Base-by-base conservation (phyloP, 2,888 invertebrate species). In the Scaptomyza tumidula region DNA sequence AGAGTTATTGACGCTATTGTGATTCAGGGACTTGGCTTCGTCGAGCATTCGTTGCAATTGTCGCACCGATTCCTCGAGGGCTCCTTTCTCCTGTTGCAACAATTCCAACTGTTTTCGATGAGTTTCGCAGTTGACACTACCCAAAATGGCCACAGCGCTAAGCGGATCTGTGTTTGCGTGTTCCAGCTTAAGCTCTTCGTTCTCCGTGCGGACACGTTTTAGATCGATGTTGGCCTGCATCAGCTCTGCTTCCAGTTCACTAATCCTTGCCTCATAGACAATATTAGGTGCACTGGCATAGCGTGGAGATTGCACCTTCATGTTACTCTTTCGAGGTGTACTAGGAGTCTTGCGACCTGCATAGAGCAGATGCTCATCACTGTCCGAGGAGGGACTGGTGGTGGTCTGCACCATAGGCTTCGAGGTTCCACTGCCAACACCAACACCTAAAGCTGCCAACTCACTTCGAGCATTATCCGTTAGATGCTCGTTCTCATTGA, bases 231-330 rank as follows among this genome's bases (percentile, higher is more conserved):
- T 95, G 0, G 95, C 92, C 89, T 97, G 97, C 7, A 96, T 95
- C 46, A 97, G 91, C 83, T 97, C 97, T 0, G 97, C 97, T 89
- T 97, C 97, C 61, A 97, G 90, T 86, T 97, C 97, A 3, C 96
- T 95, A 56, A 97, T 97, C 70, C 96, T 94, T 0, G 97, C 97
- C 90, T 97, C 97, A 88, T 96, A 96, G 24, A 97, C 95, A 64
- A 97, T 96, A 75, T 94, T 95, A 0, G 97, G 96, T 0, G 96
- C 96, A 87, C 96, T 96, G 11, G 96, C 86, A 49, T 93, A 93
- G 11, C 90, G 83, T 78, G 91, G 90, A 3, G 91, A 90, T 19
- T 86, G 87, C 4, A 76, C 59, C 58, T 72, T 77, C 0, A 67
- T 11, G 19, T 69, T 83, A 13, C 63, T 62, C 41, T 87, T 90